Evolutionary conservation across 2,113 vertebrate genomes (phyloP), one percentile per base, ranked within the genome.

Genomic region (Siphamia tubifer): DNA sequence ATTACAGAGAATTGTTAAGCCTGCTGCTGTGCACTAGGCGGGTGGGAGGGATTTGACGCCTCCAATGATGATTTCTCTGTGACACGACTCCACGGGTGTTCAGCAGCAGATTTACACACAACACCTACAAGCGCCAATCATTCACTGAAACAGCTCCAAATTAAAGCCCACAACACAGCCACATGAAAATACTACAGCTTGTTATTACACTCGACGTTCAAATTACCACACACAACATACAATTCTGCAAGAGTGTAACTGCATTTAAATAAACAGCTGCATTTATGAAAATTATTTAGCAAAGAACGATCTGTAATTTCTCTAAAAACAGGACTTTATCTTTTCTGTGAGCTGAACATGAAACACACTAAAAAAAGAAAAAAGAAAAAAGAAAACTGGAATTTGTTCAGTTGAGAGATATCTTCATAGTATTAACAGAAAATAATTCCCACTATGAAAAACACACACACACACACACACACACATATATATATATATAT

Each of bases 1-100:
- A 91, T 93, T 92, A 90, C 82, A 83, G 85, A 85, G 81, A 90
- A 90, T 87, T 90, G 90, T 88, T 86, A 84, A 82, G 86, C 77
- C 72, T 81, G 83, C 88, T 66, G 87, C 86, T 87, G 77, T 70
- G 87, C 60, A 3, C 81, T 47, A 63, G 70, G 75, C 53, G 53
- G 82, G 81, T 74, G 65, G 74, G 82, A 85, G 74, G 83, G 79
- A 67, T 81, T 62, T 78, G 71, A 84, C 58, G 64, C 76, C 84
- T 79, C 72, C 74, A 52, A 58, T 35, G 55, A 57, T 57, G 80
- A 77, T 82, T 76, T 35, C 56, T 70, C 70, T 69, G 63, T 66
- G 82, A 81, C 82, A 84, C 9, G 28, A 68, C 79, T 82, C 74
- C 66, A 34, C 63, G 85, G 80, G 83, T 76, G 86, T 87, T 89